Percentiles rank a stretch among this genome's conserved stretches.
Conservation (phyloP, 2,888 invertebrate species). For the Danaus chrysippus region DNA sequence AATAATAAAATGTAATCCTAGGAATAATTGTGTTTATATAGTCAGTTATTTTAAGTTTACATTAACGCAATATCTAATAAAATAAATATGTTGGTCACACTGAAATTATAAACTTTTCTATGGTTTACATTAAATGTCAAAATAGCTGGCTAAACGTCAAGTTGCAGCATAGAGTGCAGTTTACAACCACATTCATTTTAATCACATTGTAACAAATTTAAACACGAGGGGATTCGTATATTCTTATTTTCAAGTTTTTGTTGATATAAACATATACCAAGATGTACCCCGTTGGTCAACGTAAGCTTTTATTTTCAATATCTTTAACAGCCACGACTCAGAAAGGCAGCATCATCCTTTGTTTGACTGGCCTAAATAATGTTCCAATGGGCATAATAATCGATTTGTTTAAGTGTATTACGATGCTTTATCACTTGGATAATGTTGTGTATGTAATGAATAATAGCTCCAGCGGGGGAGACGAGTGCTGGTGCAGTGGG, state of each 20-base stretch:
- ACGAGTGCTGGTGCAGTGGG: conserved; percentile 68
- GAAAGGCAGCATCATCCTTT: conserved; percentile 58
- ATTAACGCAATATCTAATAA: conserved; percentile 6
- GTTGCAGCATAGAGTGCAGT: conserved; percentile 43
- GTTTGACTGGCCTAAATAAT: conserved; percentile 71
- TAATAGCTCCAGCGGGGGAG: conserved; percentile 74
- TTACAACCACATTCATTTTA: conserved; percentile 47
- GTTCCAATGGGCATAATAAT: conserved; percentile 24
- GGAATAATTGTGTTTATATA: no score
- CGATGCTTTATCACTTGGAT: background rate
- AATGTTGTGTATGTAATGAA: conserved; percentile 1
- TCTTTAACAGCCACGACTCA: conserved; percentile 33
- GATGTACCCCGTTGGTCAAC: conserved; percentile 76
- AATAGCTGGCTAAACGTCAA: conserved; percentile 42
- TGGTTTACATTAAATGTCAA: conserved; percentile 36
- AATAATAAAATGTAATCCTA: no score
- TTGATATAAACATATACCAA: conserved; percentile 51
- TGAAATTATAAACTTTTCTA: conserved; percentile 20
- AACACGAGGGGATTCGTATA: conserved; percentile 46
- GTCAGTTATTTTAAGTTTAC: background rate
- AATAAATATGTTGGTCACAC: background rate
- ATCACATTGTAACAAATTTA: conserved; percentile 56
- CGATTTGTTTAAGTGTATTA: conserved; percentile 22
- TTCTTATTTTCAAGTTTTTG: conserved; percentile 53
- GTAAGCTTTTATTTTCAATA: conserved; percentile 49